Percentiles rank a stretch among this genome's conserved stretches.
Evolutionary conservation across 2,797 vertebrate species (phyloP).

Genomic region (Rhyacichthys aspro): DNA sequence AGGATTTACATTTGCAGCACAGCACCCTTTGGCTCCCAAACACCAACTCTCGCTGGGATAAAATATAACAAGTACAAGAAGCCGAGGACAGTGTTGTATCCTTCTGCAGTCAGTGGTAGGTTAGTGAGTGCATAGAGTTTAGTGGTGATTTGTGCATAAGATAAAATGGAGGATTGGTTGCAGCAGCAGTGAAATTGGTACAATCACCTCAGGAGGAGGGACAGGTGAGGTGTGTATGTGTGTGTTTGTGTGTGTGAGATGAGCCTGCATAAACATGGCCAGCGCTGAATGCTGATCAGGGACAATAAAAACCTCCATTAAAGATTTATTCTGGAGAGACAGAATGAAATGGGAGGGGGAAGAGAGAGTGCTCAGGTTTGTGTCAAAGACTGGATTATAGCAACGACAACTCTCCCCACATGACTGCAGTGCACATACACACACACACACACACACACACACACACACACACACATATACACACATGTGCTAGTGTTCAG

Average conservation of each 20-base stretch:
- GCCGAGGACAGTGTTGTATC: constrained; percentile 21
- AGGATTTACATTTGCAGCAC: constrained; percentile 64
- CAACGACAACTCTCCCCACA: constrained; percentile 65
- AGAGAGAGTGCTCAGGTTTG: constrained; percentile 55
- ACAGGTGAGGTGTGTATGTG: constrained; percentile 37
- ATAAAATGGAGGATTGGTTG: constrained; percentile 29
- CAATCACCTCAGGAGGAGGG: constrained; percentile 46
- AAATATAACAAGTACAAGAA: constrained; percentile 14
- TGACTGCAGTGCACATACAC: constrained; percentile 17
- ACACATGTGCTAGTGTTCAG: constrained; percentile 35
- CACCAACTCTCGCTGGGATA: constrained; percentile 27
- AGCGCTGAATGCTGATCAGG: constrained; percentile 71
- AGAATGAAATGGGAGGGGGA: constrained; percentile 22
- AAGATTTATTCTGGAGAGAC: constrained; percentile 72
- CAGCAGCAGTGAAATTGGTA: constrained; percentile 45
- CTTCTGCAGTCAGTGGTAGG: constrained; percentile 14
- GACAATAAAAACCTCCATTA: constrained; percentile 75
- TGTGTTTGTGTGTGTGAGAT: constrained; percentile 28
- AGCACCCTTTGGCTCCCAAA: constrained; percentile 40
- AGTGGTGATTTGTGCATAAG: constrained; percentile 42
- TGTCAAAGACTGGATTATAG: constrained; percentile 75
- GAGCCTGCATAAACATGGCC: constrained; percentile 65
- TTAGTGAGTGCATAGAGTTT: constrained; percentile 12
- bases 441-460: constrained; percentile 25
- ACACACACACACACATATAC: constrained; percentile 33